Percentiles rank a stretch among this genome's conserved stretches.
These are phyloP conservation scores for Cromileptes altivelis DNA, from an alignment of 2,113 vertebrate species.

Conservation along the genomic window DNA sequence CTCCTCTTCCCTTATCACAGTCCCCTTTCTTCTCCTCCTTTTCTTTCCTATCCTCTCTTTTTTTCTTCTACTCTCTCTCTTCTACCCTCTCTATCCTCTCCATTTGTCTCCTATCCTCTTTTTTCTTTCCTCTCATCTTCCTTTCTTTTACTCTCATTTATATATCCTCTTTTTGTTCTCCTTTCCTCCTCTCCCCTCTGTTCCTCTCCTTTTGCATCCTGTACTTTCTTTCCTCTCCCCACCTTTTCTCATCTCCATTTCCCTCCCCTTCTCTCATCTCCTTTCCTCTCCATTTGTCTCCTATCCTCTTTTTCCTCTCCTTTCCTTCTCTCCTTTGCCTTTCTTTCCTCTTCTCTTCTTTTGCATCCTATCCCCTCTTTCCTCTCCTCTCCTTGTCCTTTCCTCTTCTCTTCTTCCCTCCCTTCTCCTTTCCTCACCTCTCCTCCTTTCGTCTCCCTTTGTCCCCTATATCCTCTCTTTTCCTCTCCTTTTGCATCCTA, in stretches of 20 bases:
- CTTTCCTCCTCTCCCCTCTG: neutral
- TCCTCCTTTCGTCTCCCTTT: neutral
- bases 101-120: neutral
- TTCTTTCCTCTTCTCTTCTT: neutral
- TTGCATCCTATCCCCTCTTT: neutral
- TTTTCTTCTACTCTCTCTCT: too few species aligned
- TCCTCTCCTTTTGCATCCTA: neutral
- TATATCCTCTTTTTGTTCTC: too few species aligned
- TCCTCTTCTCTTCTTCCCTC: neutral
- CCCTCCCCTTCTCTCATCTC: neutral
- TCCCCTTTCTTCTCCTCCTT: neutral
- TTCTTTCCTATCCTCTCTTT: neutral
- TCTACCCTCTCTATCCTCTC: too few species aligned
- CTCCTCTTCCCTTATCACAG: too few species aligned
- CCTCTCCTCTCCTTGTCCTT: neutral
- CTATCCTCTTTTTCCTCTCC: neutral
- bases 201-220: neutral
- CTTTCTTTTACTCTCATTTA: too few species aligned
- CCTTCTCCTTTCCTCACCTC: neutral
- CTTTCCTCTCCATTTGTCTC: too few species aligned
- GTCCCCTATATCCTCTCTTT: neutral
- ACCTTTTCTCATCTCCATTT: neutral
- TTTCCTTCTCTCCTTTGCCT: neutral
- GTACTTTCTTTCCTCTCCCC: too few species aligned
- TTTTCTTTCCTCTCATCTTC: too few species aligned